Evolutionary conservation across 2,797 vertebrate genomes (phyloP), one percentile per base, ranked within the genome.

Genomic region (Anguilla pacifica): DNA sequence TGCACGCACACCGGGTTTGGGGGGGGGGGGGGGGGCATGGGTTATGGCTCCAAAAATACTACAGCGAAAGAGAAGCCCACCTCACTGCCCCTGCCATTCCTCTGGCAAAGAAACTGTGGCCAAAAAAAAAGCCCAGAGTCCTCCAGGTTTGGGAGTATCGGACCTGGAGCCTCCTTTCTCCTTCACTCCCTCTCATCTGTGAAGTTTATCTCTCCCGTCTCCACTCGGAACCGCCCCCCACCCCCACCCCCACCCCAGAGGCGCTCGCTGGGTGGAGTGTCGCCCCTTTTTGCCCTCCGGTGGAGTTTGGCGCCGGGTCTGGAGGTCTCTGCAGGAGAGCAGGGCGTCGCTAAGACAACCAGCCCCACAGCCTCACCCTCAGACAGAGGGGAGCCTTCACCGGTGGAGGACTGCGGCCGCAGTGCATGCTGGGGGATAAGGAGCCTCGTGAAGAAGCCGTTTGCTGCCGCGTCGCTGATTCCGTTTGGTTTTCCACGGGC

Each of bases 1-100:
- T 91, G 89, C 88, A 88, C 85, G 88, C 84, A 77, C 90, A 35
- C 84, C 25, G 81, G 70, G 72, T 86, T 46, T 74, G n/a, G 77
- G 46, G 86, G 9, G 81, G 67, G n/a, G 59, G 59, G n/a, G 55
- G 70, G 6, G 28, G 70, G n/a, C 1, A 0, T 28, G 70, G 82
- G 57, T 31, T 43, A 59, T 9, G 31, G 70, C 35, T 84, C 43
- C 70, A 86, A 86, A 89, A 82, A 87, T 7, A 2, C 64, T 35
- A 9, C 35, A 46, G 87, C 67, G 86, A 31, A 88, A 85, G 88
- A 83, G 49, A 84, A 70, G 46, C 86, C 87, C 82, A 35, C 79
- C 67, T 55, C 77, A 57, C 57, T 1, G 35, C 87, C 87, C 79
- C 87, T 57, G 35, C 35, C 53, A 46, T 53, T 84, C 31, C 74